Conservation (phyloP, 2,113 vertebrate genomes). For the Morone chrysops region DNA sequence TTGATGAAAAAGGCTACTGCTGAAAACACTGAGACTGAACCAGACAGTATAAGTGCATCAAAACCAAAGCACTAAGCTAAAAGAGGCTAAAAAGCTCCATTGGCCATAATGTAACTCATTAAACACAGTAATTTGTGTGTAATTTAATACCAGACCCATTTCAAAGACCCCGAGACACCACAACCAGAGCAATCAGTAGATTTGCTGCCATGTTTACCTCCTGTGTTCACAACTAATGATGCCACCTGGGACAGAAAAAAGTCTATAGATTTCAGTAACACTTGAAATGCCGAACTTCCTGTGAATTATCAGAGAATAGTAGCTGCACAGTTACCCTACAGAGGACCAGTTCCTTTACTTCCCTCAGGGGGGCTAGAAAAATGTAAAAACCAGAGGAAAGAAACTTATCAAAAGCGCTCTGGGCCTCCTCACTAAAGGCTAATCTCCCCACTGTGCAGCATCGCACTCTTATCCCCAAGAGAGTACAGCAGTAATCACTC, state of each 20-base stretch:
- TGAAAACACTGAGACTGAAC: neutral
- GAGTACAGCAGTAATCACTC: constrained; percentile 46
- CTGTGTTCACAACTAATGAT: neutral
- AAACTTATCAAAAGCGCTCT: constrained; percentile 24
- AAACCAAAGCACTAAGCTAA: neutral
- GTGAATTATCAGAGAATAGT: neutral
- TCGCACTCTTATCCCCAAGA: constrained; percentile 33
- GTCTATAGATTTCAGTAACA: neutral
- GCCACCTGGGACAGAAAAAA: neutral
- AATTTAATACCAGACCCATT: neutral
- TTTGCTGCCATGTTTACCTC: neutral
- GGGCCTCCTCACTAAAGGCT: constrained; percentile 29
- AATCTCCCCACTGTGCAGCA: constrained; percentile 34
- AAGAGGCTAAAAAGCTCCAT: neutral
- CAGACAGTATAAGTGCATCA: neutral
- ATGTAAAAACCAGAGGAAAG: constrained; percentile 33
- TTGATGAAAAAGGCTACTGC: neutral
- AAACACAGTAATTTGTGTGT: neutral
- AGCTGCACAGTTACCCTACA: neutral
- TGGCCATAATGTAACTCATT: neutral
- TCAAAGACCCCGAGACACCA: neutral
- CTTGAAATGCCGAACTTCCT: neutral
- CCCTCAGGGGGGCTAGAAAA: constrained; percentile 4
- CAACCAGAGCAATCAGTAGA: neutral
- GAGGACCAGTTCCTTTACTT: neutral